A percentile compares a stretch with the other conserved stretches of the same genome.
Conservation (phyloP, 2,113 vertebrate genomes). For the Paracanthobrama guichenoti region DNA sequence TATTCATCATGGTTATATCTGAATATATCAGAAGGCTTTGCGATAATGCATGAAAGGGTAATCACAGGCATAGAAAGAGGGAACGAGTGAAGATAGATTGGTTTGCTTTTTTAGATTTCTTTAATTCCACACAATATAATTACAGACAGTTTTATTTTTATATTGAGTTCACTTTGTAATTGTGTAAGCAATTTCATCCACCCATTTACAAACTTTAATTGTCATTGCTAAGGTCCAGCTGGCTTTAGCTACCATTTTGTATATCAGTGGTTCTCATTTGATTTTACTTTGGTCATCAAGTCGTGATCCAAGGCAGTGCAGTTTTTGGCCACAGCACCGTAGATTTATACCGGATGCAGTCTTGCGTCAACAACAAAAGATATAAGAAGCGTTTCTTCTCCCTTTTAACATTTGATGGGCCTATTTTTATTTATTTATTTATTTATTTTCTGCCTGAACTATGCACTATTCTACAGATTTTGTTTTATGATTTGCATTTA, state of each 20-base stretch:
- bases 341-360: background rate
- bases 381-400: background rate
- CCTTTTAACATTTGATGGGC: background rate
- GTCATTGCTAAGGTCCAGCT: background rate
- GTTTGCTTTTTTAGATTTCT: constrained; percentile 32
- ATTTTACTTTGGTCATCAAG: background rate
- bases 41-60: constrained; percentile 82
- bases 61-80: constrained; percentile 63
- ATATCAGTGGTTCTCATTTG: background rate
- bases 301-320: background rate
- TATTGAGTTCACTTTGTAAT: background rate
- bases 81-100: constrained; percentile 48
- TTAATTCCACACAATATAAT: constrained; percentile 56
- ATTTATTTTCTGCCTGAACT: background rate
- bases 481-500: background rate
- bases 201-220: background rate
- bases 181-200: constrained; percentile 51
- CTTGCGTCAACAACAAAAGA: background rate
- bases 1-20: constrained; percentile 88
- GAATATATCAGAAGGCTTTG: constrained; percentile 80
- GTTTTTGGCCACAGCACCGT: background rate
- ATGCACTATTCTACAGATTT: background rate
- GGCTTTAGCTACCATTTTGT: constrained; percentile 5
- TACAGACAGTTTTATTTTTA: constrained; percentile 11
- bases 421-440: background rate